phyloP scores from a whole-genome alignment of 2,888 invertebrate species.

The Eristalinus aeneus region DNA sequence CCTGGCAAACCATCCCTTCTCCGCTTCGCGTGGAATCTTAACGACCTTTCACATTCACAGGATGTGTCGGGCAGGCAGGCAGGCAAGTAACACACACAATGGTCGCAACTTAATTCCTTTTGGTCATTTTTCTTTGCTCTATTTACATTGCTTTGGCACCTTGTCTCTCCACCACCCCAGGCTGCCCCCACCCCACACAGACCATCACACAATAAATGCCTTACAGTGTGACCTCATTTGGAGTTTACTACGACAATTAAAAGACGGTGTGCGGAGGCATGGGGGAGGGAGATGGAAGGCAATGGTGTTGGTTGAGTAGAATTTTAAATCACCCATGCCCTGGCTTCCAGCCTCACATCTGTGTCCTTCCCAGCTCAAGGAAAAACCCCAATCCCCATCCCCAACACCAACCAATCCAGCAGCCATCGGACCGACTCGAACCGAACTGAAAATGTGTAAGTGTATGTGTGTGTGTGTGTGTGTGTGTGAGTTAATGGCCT shows the following conservation, averaged over 20 bases:
- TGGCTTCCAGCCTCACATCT: neutral
- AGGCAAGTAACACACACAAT: conserved; percentile 13
- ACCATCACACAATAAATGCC: conserved; percentile 33
- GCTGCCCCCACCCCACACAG: neutral
- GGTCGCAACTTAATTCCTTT: conserved; percentile 48
- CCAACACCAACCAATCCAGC: neutral
- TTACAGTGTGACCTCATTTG: conserved; percentile 65
- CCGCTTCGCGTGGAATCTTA: neutral
- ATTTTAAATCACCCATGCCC: conserved; percentile 46
- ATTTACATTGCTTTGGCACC: conserved; percentile 21
- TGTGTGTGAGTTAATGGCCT: conserved; percentile 24
- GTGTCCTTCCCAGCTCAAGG: conserved; percentile 2
- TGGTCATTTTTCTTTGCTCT: conserved; percentile 33
- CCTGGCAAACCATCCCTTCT: neutral
- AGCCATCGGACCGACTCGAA: neutral
- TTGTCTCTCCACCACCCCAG: neutral
- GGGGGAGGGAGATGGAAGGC: neutral
- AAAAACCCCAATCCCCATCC: neutral
- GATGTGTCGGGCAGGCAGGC: conserved; percentile 47
- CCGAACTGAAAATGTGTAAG: conserved; percentile 47
- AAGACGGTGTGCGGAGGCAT: neutral
- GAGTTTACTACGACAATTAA: conserved; percentile 64
- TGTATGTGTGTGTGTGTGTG: conserved; percentile 42
- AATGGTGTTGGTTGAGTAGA: conserved; percentile 29
- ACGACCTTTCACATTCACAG: conserved; percentile 41